Percentiles rank a stretch among this genome's conserved stretches.
Evolutionary conservation across 35 echinoderm and acorn worm genomes (phyloP).

Genomic region (Nesometra sesokonis): DNA sequence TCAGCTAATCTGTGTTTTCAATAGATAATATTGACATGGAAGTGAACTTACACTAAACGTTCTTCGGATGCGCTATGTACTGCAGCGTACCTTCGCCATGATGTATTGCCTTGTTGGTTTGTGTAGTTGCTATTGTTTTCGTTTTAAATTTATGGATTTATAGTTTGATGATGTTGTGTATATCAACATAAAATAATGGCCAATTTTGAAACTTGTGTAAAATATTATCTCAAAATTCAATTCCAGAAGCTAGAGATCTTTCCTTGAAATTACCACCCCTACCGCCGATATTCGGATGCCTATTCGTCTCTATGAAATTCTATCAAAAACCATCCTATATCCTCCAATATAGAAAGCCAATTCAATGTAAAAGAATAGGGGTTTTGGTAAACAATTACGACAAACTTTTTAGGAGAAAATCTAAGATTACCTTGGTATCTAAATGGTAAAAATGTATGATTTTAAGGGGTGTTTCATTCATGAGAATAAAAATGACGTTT

Average conservation of each 20-base stretch:
- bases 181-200: too few relatives aligned
- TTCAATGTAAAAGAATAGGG: not conserved
- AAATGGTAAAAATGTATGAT: not conserved
- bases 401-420: not conserved
- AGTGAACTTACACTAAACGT: not conserved
- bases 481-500: constrained; percentile 56
- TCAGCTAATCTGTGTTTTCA: not conserved
- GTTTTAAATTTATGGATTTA: too few relatives aligned
- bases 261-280: too few relatives aligned
- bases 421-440: not conserved
- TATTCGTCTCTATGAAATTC: not conserved
- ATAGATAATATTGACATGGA: not conserved
- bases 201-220: too few relatives aligned
- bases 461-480: constrained; percentile 77
- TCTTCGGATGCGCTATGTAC: too few relatives aligned
- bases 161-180: too few relatives aligned
- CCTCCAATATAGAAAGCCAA: not conserved
- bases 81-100: too few relatives aligned
- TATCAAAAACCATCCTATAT: not conserved
- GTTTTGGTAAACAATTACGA: not conserved
- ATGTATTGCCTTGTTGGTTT: too few relatives aligned
- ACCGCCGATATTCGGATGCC: too few relatives aligned
- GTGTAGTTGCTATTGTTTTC: too few relatives aligned
- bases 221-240: too few relatives aligned
- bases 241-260: too few relatives aligned